Conservation (phyloP, 2,888 invertebrate species). For the Coelopa pilipes region DNA sequence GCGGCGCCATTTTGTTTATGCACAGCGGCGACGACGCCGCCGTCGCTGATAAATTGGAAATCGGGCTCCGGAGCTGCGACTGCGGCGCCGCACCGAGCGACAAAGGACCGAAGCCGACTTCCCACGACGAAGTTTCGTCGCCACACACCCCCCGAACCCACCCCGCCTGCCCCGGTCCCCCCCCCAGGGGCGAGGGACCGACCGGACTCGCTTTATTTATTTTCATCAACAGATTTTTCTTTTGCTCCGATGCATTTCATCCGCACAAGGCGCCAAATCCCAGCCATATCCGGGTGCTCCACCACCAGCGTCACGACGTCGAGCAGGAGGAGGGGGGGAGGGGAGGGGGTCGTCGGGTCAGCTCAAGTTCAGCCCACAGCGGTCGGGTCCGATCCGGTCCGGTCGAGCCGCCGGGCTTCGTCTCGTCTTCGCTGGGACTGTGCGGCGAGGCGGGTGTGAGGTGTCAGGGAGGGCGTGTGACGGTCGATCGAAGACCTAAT, state of each 20-base stretch:
- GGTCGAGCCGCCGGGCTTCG: background rate
- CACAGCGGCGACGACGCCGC: too few species aligned
- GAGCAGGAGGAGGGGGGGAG: background rate
- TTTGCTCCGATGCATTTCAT: slow-evolving; percentile 26
- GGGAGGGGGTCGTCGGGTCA: background rate
- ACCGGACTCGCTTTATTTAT: too few species aligned
- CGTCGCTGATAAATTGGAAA: too few species aligned
- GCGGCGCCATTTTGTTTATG: too few species aligned
- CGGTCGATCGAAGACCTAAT: slow-evolving; percentile 19
- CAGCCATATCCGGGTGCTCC: too few species aligned
- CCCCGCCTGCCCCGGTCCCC: too few species aligned
- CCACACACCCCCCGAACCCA: too few species aligned
- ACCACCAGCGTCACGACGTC: background rate
- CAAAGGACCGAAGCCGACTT: background rate
- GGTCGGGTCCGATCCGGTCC: too few species aligned
- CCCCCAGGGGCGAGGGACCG: too few species aligned
- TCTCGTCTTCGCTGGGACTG: background rate
- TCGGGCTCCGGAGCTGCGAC: background rate
- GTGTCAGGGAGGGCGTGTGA: background rate
- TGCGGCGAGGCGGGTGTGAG: too few species aligned
- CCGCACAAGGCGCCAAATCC: background rate
- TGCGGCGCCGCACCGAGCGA: background rate
- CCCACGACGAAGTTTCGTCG: too few species aligned
- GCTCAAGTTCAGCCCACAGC: slow-evolving; percentile 18
- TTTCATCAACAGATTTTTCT: too few species aligned